These are phyloP conservation scores for Tipula vernalis DNA, from an alignment of 2,888 invertebrate species.

Conservation along the genomic window DNA sequence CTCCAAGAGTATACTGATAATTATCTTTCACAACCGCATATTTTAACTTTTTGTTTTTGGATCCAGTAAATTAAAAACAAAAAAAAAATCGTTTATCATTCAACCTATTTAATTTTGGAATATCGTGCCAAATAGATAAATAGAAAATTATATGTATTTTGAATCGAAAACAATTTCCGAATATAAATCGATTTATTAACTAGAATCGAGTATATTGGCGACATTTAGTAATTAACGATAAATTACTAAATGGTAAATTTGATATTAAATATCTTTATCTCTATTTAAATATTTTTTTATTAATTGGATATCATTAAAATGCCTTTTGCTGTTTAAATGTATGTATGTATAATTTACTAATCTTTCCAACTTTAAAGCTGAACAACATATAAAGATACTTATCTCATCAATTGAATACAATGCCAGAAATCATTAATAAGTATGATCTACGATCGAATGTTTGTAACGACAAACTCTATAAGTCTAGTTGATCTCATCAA, in stretches of 20 bases:
- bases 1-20: not conserved
- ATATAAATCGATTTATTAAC: not conserved
- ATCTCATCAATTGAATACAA: too few relatives aligned
- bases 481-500: too few relatives aligned
- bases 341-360: not conserved
- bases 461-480: too few relatives aligned
- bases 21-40: not conserved
- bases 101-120: not conserved
- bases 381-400: too few relatives aligned
- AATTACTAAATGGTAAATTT: not conserved
- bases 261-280: not conserved
- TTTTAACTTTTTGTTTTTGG: not conserved
- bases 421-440: too few relatives aligned
- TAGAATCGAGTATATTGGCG: not conserved
- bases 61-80: not conserved
- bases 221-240: not conserved
- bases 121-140: not conserved
- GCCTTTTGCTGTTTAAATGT: not conserved
- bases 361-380: not conserved
- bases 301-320: not conserved
- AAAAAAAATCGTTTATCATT: not conserved
- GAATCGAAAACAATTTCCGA: not conserved
- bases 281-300: not conserved
- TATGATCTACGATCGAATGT: too few relatives aligned
- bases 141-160: not conserved